Evolutionary conservation across 2,113 vertebrate species (phyloP).

Genomic region (Microcebus jonahi): DNA sequence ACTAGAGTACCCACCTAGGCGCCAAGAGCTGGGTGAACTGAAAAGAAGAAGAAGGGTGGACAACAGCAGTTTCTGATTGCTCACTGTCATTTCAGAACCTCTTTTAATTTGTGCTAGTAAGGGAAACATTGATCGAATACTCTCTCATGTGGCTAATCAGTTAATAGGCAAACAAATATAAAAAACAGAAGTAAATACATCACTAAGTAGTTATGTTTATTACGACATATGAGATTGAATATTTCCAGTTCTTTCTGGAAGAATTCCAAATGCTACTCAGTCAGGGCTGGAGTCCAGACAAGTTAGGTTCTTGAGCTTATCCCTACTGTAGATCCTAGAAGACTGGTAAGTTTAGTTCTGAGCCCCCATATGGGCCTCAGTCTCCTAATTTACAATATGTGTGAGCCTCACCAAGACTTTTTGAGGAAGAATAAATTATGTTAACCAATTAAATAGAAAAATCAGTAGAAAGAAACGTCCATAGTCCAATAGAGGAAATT

Average conservation of each 20-base stretch:
- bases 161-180: neutral
- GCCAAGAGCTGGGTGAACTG: neutral
- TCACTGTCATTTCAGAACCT: neutral
- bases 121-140: neutral
- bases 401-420: neutral
- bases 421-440: neutral
- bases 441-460: neutral
- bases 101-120: constrained; percentile 29
- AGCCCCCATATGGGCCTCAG: neutral
- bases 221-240: neutral
- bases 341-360: neutral
- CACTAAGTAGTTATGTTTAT: neutral
- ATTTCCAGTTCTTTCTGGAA: neutral
- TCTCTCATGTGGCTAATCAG: constrained; percentile 6
- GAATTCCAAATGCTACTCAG: neutral
- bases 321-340: neutral
- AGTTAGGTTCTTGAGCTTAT: neutral
- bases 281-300: neutral
- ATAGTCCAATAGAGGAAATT: neutral
- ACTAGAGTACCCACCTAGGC: neutral
- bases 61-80: neutral
- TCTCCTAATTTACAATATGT: neutral
- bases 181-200: neutral
- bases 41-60: neutral
- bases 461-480: neutral